phyloP scores from a whole-genome alignment of 2,113 vertebrate species.

The Crotalus horridus region DNA sequence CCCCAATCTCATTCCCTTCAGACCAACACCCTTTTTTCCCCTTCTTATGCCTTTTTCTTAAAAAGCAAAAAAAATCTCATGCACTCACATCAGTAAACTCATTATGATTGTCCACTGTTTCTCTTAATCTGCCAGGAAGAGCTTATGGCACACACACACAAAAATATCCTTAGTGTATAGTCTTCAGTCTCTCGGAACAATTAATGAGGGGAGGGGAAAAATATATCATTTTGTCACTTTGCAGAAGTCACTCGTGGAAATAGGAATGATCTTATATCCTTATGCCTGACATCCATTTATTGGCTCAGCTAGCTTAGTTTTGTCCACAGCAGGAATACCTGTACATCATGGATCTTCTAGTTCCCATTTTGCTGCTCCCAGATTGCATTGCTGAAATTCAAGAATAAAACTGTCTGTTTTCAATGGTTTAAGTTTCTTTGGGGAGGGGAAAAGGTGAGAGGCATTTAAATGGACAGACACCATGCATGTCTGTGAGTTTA shows the following conservation, averaged over 20 bases:
- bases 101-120: neutral
- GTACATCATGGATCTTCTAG: neutral
- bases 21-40: neutral
- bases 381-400: neutral
- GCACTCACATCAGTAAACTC: neutral
- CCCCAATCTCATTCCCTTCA: neutral
- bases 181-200: neutral
- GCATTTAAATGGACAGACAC: neutral
- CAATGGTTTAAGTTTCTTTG: neutral
- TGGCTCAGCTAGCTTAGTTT: neutral
- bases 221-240: neutral
- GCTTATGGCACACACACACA: neutral
- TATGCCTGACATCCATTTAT: neutral
- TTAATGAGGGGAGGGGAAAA: neutral
- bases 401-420: neutral
- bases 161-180: neutral
- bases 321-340: neutral
- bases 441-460: neutral
- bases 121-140: neutral
- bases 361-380: neutral
- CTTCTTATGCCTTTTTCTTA: neutral
- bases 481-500: neutral
- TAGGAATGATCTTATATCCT: neutral
- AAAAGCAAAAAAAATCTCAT: neutral
- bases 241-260: neutral